Evolutionary conservation across 2,888 invertebrate genomes (phyloP), one percentile per base, ranked within the genome.

Genomic region (Cataglyphis livida): DNA sequence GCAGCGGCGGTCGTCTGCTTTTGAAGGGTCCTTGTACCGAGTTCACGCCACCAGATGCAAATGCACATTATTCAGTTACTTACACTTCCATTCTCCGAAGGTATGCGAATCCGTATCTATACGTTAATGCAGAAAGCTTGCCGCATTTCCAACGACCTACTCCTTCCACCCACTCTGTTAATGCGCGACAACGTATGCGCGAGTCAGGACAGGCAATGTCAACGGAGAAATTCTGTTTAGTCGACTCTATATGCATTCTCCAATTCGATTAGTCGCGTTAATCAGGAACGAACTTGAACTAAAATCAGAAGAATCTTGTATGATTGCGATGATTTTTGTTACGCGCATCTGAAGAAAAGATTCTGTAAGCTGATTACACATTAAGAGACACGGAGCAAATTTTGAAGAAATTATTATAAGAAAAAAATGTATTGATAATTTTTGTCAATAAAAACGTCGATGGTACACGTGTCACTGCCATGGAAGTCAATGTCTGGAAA

Each of bases 61-160:
- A 44, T 71, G 18, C 25, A 44, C 35, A 32, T 79, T 79, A 59
- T 59, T 44, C 59, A 71, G 59, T 59, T 79, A 71, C 44, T 73
- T 62, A 65, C 71, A 32, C 62, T 41, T 78, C n/a, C 38, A 59
- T 73, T 85, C 32, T 61, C 59, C 41, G 25, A 28, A 18, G 9
- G 7, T 41, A 25, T 25, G 48, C 25, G 35, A 4, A 28, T 44
- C 54, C 51, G 62, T 51, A 38, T 48, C 83, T 84, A 54, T 84
- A 85, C 62, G 84, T 81, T 89, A 89, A 90, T 90, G 89, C 86
- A 83, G 83, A 86, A 90, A 87, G 81, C 86, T 85, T 86, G 85
- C 89, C 79, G 83, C 87, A 83, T 83, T 90, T 78, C 75, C 83
- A 78, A 79, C 73, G 71, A 65, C 32, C 68, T 54, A 25, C 54